Base-by-base conservation (phyloP, 2,113 vertebrate genomes). In the Callionymus lyra region DNA sequence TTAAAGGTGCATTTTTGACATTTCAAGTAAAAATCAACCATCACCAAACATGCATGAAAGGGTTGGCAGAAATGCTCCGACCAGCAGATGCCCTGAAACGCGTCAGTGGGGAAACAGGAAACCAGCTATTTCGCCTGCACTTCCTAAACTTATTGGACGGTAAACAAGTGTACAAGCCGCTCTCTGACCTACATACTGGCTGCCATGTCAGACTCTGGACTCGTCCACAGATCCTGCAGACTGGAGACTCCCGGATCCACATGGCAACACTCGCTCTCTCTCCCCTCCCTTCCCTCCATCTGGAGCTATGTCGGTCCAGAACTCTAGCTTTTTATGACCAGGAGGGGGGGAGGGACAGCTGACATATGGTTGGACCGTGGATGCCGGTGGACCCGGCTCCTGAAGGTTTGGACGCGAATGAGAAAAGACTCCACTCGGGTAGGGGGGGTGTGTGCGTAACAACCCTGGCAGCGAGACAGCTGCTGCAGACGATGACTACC, bases 191-290 rank as follows among this genome's bases (percentile, higher is more conserved):
- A 71, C 50, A 73, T 68, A 63, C 56, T 56, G 37, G 43, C 18
- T 67, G 59, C 65, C 44, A 48, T 70, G 77, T 77, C 64, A 77
- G 72, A 56, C 71, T 60, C 68, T 58, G 57, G 65, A 74, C 48
- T 51, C 67, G 68, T 58, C 57, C 76, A 49, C 33, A 52, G 58
- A 66, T 64, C 47, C 69, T 54, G 56, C 55, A 79, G 54, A 79
- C 51, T 38, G 64, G 63, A 78, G 59, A 63, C 71, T 73, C 59
- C 64, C 68, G 75, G 21, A 48, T 50, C 63, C 80, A 72, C 74
- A 77, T 68, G 76, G 70, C 77, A 77, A 77, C 68, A 66, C 67
- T 68, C 59, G 55, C 69, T 58, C 65, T 66, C 72, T 71, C 68
- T 72, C 74, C 63, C 59, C 41, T 52, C 41, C 53, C 34, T 59